Percentiles rank a stretch among this genome's conserved stretches.
Evolutionary conservation across 2,113 vertebrate species (phyloP).

Genomic region (Oceanodroma tethys): DNA sequence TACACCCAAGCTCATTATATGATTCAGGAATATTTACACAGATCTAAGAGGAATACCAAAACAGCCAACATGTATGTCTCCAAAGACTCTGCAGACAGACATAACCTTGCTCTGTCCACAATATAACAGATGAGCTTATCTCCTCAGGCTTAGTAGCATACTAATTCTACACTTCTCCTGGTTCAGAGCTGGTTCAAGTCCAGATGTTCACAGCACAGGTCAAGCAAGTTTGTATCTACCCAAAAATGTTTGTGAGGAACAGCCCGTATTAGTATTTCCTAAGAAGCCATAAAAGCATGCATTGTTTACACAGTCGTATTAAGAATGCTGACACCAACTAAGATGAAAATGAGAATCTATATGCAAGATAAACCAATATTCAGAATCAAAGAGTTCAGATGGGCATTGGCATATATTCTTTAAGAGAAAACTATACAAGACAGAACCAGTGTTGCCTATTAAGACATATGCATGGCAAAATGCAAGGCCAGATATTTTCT

Average conservation of each 20-base stretch:
- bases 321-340: background rate
- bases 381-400: background rate
- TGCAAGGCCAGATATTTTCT: background rate
- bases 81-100: background rate
- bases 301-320: background rate
- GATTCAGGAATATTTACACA: background rate
- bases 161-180: background rate
- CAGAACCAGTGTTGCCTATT: background rate
- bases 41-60: background rate
- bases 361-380: background rate
- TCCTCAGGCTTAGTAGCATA: background rate
- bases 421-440: background rate
- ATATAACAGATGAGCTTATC: background rate
- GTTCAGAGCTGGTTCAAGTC: background rate
- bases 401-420: background rate
- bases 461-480: background rate
- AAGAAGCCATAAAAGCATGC: background rate
- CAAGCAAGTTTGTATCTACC: background rate
- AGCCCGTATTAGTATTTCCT: background rate
- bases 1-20: background rate
- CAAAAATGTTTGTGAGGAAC: background rate
- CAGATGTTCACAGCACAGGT: background rate
- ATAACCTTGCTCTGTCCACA: background rate
- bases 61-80: background rate
- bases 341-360: background rate